Base-by-base conservation (phyloP, 1,140 invertebrate species). In the Heliconius congener region DNA sequence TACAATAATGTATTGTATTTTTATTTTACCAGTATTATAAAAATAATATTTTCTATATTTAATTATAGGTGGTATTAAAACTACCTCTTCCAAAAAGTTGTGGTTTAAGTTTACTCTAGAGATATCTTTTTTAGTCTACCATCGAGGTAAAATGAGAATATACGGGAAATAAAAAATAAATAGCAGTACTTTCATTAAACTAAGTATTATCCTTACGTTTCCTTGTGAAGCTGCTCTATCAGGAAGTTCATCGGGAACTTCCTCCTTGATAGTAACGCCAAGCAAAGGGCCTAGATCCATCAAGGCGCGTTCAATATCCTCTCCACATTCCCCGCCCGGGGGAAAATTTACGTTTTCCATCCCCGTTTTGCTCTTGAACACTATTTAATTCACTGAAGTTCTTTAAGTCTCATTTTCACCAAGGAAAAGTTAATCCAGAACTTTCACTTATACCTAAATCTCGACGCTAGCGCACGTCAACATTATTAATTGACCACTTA, bases 271-370 rank as follows among this genome's bases (percentile, higher is more conserved):
- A 81, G 90, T 85, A 80, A 94, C 94, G 60, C 94, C 93, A 77
- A 95, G 91, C 76, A 94, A 86, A 42, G 94, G 93, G 34, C 90
- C 94, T 13, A 95, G 85, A 82, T 95, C 94, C 92, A 94, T 94
- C 75, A 95, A 86, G 55, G 93, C 92, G 27, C 91, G 90, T 85
- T 95, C 92, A 39, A 95, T 92, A 57, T 94, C 94, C 79, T 95
- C 94, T 42, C 89, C 89, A 74, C 90, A 90, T 79, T 94, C 93
- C 50, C 88, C 88, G 46, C 88, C 88, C 76, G 87, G 78, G 73
- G 90, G 87, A 84, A 92, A 93, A 81, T 84, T 87, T 79, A 86
- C 86, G 86, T 88, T 92, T 83, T 93, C 91, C 91, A 93, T 93
- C 82, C 71, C 75, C 71, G 42, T 81, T 37, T 50, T 72, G 81